Base-by-base conservation (phyloP, 2,888 invertebrate species). In the Coecobrya sp. region DNA sequence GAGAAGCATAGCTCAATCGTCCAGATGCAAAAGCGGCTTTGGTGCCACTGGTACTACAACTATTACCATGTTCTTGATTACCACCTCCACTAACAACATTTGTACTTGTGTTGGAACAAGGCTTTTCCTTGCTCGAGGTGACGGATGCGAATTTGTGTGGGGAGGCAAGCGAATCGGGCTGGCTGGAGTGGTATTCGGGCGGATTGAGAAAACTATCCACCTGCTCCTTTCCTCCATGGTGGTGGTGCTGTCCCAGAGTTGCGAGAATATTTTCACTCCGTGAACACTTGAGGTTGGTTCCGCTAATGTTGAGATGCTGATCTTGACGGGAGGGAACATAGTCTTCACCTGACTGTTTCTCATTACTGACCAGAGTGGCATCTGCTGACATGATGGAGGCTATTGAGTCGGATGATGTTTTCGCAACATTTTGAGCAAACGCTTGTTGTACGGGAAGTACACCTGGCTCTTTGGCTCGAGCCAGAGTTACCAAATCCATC, bases 401-500 rank as follows among this genome's bases (percentile, higher is more conserved):
- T 62, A 91, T 91, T 45, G 91, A 91, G 49, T 93, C 93, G 22
- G 92, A 92, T n/a, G 93, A 93, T 16, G 86, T 93, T 84, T 93
- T 93, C 8, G 89, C 68, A 65, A 87, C 91, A 22, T 52, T 73
- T 82, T 93, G 93, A 76, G 91, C 85, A 73, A 94, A 87, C 19
- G 93, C 92, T 45, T 92, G 86, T 59, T 93, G 95, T 70, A 96
- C 95, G 30, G 96, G 96, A 27, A 95, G 95, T 89, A 95, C 95
- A 49, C 95, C 91, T 94, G 91, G 95, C 95, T 93, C 94, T 59
- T 97, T 97, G 95, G 99, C 99, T 93, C 99, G 97, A 0, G 99
- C 99, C 95, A 98, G 98, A 0, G 98, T 97, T 87, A 99, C 98
- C 7, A 99, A 97, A 95, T 99, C 99, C 97, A 99, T 98, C 25